Percentiles rank a stretch among this genome's conserved stretches.
Evolutionary conservation across 2,797 vertebrate species (phyloP).

Genomic region (Microhierax caerulescens): DNA sequence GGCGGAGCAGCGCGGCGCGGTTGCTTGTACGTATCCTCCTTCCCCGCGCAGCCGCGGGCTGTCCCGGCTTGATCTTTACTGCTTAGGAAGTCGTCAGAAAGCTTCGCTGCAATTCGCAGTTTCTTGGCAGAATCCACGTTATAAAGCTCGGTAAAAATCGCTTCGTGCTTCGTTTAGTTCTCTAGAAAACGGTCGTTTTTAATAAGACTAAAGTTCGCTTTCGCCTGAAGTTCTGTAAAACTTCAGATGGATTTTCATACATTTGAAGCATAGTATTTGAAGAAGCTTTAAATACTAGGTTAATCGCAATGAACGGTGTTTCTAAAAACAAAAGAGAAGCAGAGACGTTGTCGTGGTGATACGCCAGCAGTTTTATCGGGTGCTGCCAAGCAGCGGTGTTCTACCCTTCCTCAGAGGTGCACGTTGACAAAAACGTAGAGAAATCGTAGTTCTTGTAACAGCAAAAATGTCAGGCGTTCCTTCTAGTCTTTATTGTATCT

Average conservation of each 20-base stretch:
- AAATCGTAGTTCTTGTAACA: rapidly evolving
- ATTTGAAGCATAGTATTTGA: neutral
- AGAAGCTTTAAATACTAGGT: neutral
- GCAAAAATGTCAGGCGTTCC: neutral
- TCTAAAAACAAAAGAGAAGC: neutral
- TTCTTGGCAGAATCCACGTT: neutral
- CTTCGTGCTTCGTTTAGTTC: rapidly evolving
- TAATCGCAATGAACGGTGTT: neutral
- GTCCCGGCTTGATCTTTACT: neutral
- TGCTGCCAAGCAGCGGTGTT: neutral
- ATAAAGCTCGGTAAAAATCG: neutral
- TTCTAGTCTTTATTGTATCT: neutral
- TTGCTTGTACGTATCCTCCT: conserved; percentile 47
- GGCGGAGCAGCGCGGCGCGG: conserved; percentile 1
- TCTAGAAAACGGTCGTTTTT: neutral
- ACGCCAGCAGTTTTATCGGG: neutral
- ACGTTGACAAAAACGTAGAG: neutral
- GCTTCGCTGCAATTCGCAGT: neutral
- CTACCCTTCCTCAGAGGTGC: neutral
- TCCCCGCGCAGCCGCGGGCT: neutral
- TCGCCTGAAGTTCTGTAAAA: neutral
- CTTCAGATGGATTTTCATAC: neutral
- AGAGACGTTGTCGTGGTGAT: neutral
- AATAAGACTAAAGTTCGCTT: neutral
- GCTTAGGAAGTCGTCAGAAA: neutral